phyloP scores from a whole-genome alignment of 64 coral and sea anemone genomes.

The Dendronephthya gigantea region DNA sequence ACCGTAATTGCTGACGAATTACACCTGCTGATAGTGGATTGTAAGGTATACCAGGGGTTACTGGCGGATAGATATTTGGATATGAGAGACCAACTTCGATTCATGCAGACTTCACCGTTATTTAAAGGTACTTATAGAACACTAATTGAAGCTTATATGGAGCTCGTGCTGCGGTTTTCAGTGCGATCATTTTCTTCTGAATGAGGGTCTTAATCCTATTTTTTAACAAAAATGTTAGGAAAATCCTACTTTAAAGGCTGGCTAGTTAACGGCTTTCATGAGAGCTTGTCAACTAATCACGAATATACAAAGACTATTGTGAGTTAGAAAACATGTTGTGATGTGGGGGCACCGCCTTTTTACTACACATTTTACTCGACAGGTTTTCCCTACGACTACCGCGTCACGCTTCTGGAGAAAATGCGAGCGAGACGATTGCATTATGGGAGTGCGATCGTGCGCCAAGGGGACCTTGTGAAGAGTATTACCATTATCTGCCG shows the following conservation, averaged over 20 bases:
- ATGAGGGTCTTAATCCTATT: too few relatives aligned
- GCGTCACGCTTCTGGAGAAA: not conserved
- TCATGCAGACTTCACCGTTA: not conserved
- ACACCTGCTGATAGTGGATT: not conserved
- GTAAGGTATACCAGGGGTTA: not conserved
- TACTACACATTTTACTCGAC: not conserved
- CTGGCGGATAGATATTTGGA: not conserved
- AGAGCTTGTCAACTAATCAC: too few relatives aligned
- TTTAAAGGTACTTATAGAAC: not conserved
- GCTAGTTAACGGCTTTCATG: too few relatives aligned
- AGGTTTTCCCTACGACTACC: conserved; percentile 12
- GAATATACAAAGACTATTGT: too few relatives aligned
- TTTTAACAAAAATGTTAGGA: too few relatives aligned
- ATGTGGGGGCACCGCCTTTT: too few relatives aligned
- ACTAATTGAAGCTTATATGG: not conserved
- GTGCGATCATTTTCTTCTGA: too few relatives aligned
- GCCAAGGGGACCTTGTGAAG: not conserved
- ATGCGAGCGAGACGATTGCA: not conserved
- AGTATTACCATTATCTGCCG: not conserved
- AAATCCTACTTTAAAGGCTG: too few relatives aligned
- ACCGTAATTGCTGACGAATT: not conserved
- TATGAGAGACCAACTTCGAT: not conserved
- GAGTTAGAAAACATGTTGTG: too few relatives aligned
- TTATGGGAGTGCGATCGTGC: not conserved
- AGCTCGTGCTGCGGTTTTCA: not conserved